phyloP scores from a whole-genome alignment of 2,113 vertebrate genomes.

The Ictalurus punctatus region DNA sequence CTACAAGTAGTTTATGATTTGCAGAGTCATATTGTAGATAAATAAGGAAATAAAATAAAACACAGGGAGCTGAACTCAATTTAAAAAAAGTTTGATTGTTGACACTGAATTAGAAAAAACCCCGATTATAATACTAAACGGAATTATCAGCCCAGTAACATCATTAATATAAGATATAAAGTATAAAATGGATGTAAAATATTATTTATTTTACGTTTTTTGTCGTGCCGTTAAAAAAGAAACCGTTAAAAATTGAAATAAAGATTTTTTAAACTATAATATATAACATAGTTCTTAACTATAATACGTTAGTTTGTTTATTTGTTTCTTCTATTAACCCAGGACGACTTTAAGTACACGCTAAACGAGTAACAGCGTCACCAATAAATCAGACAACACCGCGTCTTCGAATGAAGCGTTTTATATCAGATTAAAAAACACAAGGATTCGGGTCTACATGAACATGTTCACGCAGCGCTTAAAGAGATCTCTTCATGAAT shows the following conservation, averaged over 20 bases:
- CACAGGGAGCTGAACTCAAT: no score
- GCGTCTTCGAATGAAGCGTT: not conserved
- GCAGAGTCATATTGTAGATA: not conserved
- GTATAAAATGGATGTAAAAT: no score
- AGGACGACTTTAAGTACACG: not conserved
- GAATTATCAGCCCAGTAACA: not conserved
- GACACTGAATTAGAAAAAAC: no score
- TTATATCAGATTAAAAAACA: not conserved
- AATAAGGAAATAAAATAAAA: not conserved
- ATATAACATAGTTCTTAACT: no score
- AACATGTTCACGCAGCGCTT: not conserved
- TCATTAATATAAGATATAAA: no score
- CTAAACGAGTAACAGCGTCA: not conserved
- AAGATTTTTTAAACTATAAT: no score
- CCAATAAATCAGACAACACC: not conserved
- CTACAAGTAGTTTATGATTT: no score
- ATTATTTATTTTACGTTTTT: no score
- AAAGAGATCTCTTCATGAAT: not conserved
- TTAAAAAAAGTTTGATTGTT: no score
- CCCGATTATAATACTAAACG: no score
- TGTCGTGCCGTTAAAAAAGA: no score
- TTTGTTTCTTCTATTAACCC: not conserved
- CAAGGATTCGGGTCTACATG: not conserved
- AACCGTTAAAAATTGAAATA: no score
- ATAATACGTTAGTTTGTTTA: not conserved